Evolutionary conservation across 2,797 vertebrate species (phyloP).

Genomic region (Setipinna tenuifilis): DNA sequence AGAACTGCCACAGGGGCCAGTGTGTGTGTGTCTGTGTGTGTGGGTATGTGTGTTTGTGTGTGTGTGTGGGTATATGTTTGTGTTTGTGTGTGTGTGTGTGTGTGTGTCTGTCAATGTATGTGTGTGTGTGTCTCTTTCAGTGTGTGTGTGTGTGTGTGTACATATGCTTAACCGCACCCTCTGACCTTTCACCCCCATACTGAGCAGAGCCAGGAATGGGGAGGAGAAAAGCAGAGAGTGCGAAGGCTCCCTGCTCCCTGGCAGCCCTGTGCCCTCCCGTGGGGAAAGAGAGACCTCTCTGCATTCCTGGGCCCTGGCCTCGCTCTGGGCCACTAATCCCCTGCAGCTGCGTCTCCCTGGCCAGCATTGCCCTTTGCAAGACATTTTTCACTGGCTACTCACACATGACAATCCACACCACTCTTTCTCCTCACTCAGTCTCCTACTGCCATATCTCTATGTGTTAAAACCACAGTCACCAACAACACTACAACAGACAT

Average conservation of each 20-base stretch:
- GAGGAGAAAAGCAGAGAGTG: background rate
- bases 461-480: background rate
- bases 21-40: constrained; percentile 28
- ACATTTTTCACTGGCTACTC: constrained; percentile 94
- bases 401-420: constrained; percentile 90
- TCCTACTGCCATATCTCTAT: background rate
- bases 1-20: constrained; percentile 31
- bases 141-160: constrained; percentile 38
- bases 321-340: constrained; percentile 95
- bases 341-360: constrained; percentile 92
- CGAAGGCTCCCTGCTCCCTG: constrained; percentile 19
- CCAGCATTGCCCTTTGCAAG: constrained; percentile 74
- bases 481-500: background rate
- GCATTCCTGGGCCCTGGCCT: constrained; percentile 90
- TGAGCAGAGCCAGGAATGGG: constrained; percentile 63
- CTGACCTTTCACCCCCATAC: constrained; percentile 73
- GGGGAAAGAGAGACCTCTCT: constrained; percentile 54
- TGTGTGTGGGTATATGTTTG: constrained; percentile 18
- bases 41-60: constrained; percentile 27
- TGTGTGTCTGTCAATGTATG: constrained; percentile 18
- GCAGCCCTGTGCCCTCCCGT: constrained; percentile 61
- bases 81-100: constrained; percentile 14
- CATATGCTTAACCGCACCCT: constrained; percentile 56
- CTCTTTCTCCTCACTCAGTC: background rate
- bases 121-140: constrained; percentile 9